Evolutionary conservation across 2,888 invertebrate species (phyloP), one percentile per base, ranked within the genome.

Genomic region (Cephus nigrinus): DNA sequence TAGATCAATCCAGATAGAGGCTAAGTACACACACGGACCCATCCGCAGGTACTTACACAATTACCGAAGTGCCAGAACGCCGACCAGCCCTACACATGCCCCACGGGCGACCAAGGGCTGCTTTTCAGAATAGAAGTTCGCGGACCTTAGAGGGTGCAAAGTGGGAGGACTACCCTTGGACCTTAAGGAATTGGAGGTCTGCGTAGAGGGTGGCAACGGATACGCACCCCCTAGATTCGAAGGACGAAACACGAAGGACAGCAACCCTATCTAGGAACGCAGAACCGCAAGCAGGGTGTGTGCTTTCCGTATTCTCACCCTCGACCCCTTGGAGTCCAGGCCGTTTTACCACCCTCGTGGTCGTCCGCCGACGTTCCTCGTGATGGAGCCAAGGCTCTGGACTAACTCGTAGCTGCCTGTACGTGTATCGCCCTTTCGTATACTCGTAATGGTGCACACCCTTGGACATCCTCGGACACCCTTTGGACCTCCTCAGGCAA

Each of bases 201-300:
- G 5, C 55, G 23, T 55, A 9, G 15, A 40, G 40, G 40, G 15
- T 15, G 5, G 15, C 40, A 40, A 5, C 15, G 15, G 55, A 55
- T 55, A 55, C 23, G 55, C 23, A 23, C 23, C 55, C 40, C 55
- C 9, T 55, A 55, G 2, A 3, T 55, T 55, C 55, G 55, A 55
- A 55, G 55, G 55, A 23, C 55, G 55, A 55, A 55, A 9, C 23
- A 55, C 23, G 23, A 55, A 40, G 69, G 40, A 84, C 80, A 86
- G 84, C 88, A 88, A 90, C 89, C 89, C 90, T 90, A 89, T 90
- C 90, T 90, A 86, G 87, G 87, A 86, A 88, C 88, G 88, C 88
- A 88, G 89, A 89, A 89, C 91, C 91, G 88, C 91, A 90, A 55
- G 23, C 23, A 23, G 55, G 55, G 2, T 55, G 55, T 40, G 40